These are phyloP conservation scores for Tetrao urogallus DNA, from an alignment of 2,113 vertebrate species.

Conservation along the genomic window DNA sequence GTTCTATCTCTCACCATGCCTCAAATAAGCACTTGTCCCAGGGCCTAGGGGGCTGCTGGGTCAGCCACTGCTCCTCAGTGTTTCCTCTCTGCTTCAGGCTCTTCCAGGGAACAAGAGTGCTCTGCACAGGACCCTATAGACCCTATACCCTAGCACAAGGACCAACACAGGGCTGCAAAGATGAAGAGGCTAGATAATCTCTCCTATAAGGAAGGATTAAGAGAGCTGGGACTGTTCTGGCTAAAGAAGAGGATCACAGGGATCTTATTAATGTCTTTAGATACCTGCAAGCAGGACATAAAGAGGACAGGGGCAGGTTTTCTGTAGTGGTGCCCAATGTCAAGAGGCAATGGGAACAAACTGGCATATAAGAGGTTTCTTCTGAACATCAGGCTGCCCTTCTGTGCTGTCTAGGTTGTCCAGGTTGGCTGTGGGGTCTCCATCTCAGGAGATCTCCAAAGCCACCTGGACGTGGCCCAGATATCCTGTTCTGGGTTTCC, in stretches of 20 bases:
- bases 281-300: neutral
- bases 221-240: neutral
- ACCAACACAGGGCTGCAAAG: neutral
- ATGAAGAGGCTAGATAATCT: neutral
- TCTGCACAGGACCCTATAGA: neutral
- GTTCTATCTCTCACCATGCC: rapidly evolving
- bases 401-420: neutral
- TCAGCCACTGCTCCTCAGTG: rapidly evolving
- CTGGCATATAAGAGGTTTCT: neutral
- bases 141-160: rapidly evolving
- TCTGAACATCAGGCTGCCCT: neutral
- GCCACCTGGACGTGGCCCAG: neutral
- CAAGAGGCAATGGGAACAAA: neutral
- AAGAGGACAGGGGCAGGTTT: neutral
- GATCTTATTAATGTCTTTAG: neutral
- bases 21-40: neutral
- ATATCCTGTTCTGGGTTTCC: neutral
- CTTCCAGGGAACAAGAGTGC: neutral
- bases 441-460: neutral
- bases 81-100: neutral
- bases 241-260: neutral
- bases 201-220: neutral
- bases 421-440: neutral
- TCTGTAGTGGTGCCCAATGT: neutral
- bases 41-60: rapidly evolving